phyloP scores from a whole-genome alignment of 1,140 invertebrate species.

The Drosophila leontia region DNA sequence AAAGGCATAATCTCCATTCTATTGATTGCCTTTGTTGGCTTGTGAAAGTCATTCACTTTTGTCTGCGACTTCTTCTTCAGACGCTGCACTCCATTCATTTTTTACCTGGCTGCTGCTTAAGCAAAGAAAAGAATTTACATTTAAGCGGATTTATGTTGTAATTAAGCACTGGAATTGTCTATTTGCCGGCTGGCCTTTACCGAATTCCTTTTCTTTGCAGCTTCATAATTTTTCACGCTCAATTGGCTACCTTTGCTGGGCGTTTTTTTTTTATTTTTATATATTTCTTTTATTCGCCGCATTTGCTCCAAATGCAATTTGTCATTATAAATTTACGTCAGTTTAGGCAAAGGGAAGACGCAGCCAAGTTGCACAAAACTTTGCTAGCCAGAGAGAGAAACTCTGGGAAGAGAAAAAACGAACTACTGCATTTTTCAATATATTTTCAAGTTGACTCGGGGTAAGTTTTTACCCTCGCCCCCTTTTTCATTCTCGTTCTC shows the following conservation, averaged over 20 bases:
- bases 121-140: constrained; percentile 52
- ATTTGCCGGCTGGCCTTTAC: constrained; percentile 18
- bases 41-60: constrained; percentile 14
- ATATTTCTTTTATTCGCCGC: constrained; percentile 55
- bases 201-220: constrained; percentile 34
- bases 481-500: constrained; percentile 1
- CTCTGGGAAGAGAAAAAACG: constrained; percentile 4
- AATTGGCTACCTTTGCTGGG: constrained; percentile 57
- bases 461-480: constrained; percentile 29
- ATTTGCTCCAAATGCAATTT: constrained; percentile 80
- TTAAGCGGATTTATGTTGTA: constrained; percentile 68
- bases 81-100: constrained; percentile 9
- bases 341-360: constrained; percentile 72
- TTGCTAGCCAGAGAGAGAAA: constrained; percentile 22
- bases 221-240: constrained; percentile 82
- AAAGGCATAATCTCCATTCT: background rate
- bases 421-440: constrained; percentile 76
- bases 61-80: background rate
- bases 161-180: constrained; percentile 70
- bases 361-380: constrained; percentile 45
- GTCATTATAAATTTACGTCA: constrained; percentile 83
- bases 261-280: constrained; percentile 12
- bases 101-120: constrained; percentile 20
- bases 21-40: constrained; percentile 9
- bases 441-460: constrained; percentile 65